A percentile compares a stretch with the other conserved stretches of the same genome.
Conservation (phyloP, 2,797 vertebrate genomes). For the Gymnothorax reevesii region DNA sequence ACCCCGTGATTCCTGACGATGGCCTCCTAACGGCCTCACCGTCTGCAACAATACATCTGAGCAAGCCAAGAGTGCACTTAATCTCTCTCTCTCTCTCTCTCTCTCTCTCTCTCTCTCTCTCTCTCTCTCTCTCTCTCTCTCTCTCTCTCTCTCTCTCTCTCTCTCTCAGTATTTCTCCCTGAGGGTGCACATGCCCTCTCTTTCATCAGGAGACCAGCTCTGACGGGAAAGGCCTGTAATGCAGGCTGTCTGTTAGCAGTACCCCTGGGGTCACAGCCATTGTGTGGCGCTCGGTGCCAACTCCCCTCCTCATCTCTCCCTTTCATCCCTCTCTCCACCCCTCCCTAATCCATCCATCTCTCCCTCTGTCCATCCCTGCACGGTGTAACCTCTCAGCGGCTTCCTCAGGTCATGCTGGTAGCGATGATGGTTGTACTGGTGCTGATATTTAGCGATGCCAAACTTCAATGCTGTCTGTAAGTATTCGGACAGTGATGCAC, state of each 20-base stretch:
- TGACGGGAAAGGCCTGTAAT: conserved; percentile 70
- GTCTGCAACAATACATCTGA: no score
- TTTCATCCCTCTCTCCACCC: conserved; percentile 17
- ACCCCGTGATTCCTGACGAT: no score
- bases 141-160: no score
- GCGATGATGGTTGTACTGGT: not conserved
- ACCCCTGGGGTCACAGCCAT: conserved; percentile 51
- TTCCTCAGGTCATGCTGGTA: not conserved
- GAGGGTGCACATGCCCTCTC: conserved; percentile 58
- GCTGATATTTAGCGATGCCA: not conserved
- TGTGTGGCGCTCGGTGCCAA: conserved; percentile 34
- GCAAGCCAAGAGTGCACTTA: no score
- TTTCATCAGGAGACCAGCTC: conserved; percentile 68
- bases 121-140: no score
- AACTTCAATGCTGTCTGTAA: no score
- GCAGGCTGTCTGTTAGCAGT: conserved; percentile 68
- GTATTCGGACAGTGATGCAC: no score
- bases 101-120: no score
- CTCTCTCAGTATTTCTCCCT: conserved; percentile 60
- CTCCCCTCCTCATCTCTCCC: not conserved
- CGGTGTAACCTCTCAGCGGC: no score
- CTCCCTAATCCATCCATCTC: conserved; percentile 11
- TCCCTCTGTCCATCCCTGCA: not conserved
- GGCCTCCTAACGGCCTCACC: no score
- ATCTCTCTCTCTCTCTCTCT: no score